A percentile compares a stretch with the other conserved stretches of the same genome.
These are phyloP conservation scores for Scelioninae gen. 1 DNA, from an alignment of 2,888 invertebrate genomes.

Conservation along the genomic window DNA sequence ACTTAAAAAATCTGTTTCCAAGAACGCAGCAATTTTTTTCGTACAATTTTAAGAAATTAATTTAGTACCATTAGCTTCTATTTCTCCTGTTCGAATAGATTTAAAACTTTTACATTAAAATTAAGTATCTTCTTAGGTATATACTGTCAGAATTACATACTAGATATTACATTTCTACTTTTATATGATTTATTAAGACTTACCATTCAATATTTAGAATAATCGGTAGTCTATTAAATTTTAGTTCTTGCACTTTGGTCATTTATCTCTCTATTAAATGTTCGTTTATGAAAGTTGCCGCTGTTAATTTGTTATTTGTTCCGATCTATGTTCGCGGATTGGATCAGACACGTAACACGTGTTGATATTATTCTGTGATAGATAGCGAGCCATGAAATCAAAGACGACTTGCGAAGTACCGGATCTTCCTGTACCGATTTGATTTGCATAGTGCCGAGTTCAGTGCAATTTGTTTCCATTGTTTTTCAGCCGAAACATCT, in stretches of 20 bases:
- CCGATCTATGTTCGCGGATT: conserved; percentile 11
- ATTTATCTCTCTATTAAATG: conserved; percentile 1
- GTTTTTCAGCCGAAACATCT: conserved; percentile 55
- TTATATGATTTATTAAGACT: too few relatives aligned
- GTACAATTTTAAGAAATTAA: too few relatives aligned
- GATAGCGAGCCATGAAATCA: conserved; percentile 16
- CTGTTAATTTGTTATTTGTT: conserved; percentile 44
- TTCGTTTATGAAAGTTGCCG: conserved; percentile 31
- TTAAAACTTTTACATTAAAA: too few relatives aligned
- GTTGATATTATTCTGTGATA: conserved; percentile 55
- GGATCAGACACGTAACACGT: conserved; percentile 44
- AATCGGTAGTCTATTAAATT: too few relatives aligned
- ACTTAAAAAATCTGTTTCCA: too few relatives aligned
- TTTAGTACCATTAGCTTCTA: too few relatives aligned
- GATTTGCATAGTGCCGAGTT: conserved; percentile 42
- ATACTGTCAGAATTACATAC: too few relatives aligned
- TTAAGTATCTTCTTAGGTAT: too few relatives aligned
- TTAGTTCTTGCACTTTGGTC: neutral
- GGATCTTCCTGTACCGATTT: conserved; percentile 50
- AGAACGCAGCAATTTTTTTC: too few relatives aligned
- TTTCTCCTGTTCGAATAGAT: too few relatives aligned
- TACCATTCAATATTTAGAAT: too few relatives aligned
- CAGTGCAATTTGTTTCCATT: conserved; percentile 61
- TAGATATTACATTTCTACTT: too few relatives aligned
- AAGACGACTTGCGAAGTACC: conserved; percentile 30